Base-by-base conservation (phyloP, 2,888 invertebrate species). In the Ormyrus pomaceus region DNA sequence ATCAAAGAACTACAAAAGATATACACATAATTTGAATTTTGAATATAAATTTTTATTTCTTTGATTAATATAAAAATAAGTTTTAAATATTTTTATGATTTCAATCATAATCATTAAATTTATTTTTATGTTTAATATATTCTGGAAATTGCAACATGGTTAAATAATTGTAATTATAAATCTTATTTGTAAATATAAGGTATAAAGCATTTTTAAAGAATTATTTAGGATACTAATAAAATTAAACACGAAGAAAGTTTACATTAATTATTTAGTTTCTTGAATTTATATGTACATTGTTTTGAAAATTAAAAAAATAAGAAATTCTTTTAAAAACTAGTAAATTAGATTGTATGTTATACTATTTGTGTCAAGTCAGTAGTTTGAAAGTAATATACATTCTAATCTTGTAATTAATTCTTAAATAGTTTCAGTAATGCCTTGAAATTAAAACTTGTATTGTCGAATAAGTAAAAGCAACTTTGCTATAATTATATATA, bases 201-300 rank as follows among this genome's bases (percentile, higher is more conserved):
- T 4, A 34, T 34, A 34, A 34, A 34, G 34, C 4, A 34, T 34
- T 34, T 34, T 34, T 34, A 34, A 34, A 34, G 4, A 34, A 34
- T 34, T 34, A 79, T 73, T 69, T 59, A 74, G 59, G 10, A 13
- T 71, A 75, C 59, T 77, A 77, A 53, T 73, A 73, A 50, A 34
- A 73, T 65, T 64, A 66, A 72, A 62, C 6, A 65, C 58, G 45
- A 55, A 45, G 46, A 6, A 48, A 66, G 7, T 78, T 68, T 58
- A 68, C n/a, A 58, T n/a, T 81, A 5, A 79, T 86, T 69, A 81
- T 83, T 59, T 82, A 85, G 34, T 55, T 86, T 87, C 0, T 83
- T 85, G 53, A 50, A 58, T 0, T 85, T 85, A 6, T 87, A 91
- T 84, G 19, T 79, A 68, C 72, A 75, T 34, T 10, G 73, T 19